phyloP scores from a whole-genome alignment of 2,113 vertebrate genomes.

The Aspiorhynchus laticeps region DNA sequence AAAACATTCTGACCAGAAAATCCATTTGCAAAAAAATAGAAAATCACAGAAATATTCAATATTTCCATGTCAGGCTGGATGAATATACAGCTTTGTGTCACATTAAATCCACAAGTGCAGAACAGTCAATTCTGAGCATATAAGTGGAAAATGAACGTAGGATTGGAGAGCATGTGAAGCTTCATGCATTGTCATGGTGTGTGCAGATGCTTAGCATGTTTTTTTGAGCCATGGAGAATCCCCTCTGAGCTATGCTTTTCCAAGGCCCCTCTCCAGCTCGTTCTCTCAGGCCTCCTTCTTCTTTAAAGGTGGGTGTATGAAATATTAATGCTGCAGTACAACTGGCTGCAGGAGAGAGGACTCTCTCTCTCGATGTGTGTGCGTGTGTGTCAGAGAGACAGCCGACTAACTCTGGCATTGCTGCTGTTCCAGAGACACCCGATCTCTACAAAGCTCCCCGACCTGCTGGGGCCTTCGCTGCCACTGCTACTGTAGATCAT shows the following conservation, averaged over 20 bases:
- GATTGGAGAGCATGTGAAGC: neutral
- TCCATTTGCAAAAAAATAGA: no score
- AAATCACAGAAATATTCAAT: neutral
- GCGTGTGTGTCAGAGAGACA: slow-evolving; percentile 28
- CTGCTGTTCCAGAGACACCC: slow-evolving; percentile 50
- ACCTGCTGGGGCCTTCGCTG: slow-evolving; percentile 37
- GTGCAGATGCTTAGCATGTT: slow-evolving; percentile 34
- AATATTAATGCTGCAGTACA: slow-evolving; percentile 67
- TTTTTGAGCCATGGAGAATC: slow-evolving; percentile 44
- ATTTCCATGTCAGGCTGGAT: neutral
- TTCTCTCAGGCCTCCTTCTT: slow-evolving; percentile 39
- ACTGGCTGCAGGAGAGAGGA: slow-evolving; percentile 52
- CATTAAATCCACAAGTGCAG: neutral
- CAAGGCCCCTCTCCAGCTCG: slow-evolving; percentile 22
- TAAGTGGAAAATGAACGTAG: neutral
- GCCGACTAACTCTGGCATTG: slow-evolving; percentile 20
- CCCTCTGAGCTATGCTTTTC: slow-evolving; percentile 42
- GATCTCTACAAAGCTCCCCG: slow-evolving; percentile 52
- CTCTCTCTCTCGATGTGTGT: slow-evolving; percentile 43
- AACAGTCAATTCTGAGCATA: neutral
- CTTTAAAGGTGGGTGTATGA: slow-evolving; percentile 60
- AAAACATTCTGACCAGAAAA: neutral
- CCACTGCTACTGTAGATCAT: slow-evolving; percentile 38
- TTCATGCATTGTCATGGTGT: slow-evolving; percentile 38
- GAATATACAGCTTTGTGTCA: neutral